Percentiles rank a stretch among this genome's conserved stretches.
Conservation (phyloP, 1,140 invertebrate species). For the Ceratina australensis region DNA sequence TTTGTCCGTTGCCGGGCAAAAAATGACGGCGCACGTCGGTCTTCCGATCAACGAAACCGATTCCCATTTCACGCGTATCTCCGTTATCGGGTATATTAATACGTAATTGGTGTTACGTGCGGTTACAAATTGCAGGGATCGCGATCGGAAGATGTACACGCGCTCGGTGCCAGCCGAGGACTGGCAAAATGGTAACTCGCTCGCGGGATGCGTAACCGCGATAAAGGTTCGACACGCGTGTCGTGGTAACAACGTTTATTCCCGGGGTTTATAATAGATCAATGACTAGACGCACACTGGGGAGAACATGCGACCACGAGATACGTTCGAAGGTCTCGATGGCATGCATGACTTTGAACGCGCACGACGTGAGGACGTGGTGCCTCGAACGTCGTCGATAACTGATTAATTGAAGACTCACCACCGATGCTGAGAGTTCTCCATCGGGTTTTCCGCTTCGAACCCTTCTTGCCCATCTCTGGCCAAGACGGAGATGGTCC, state of each 20-base stretch:
- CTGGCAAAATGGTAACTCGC: not conserved
- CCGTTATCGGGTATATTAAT: too few species aligned
- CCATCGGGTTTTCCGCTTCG: slow-evolving; percentile 79
- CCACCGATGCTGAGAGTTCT: slow-evolving; percentile 77
- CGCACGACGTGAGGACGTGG: not conserved
- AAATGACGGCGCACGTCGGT: too few species aligned
- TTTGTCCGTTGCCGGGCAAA: not conserved
- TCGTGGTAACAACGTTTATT: not conserved
- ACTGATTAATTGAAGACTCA: slow-evolving; percentile 63
- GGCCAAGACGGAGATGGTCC: slow-evolving; percentile 57
- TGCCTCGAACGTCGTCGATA: not conserved
- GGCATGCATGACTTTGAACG: not conserved
- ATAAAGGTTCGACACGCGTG: not conserved
- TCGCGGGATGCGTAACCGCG: too few species aligned
- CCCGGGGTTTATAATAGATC: slow-evolving; percentile 4
- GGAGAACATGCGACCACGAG: slow-evolving; percentile 6
- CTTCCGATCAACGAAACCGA: not conserved
- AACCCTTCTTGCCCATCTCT: slow-evolving; percentile 79
- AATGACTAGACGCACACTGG: slow-evolving; percentile 1
- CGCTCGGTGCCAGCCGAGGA: not conserved
- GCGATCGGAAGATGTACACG: not conserved
- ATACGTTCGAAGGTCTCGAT: not conserved
- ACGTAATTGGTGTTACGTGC: not conserved
- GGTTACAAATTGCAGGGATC: too few species aligned
- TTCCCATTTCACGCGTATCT: not conserved